These are phyloP conservation scores for Ivindomyrus marchei DNA, from an alignment of 2,113 vertebrate species.

Conservation along the genomic window DNA sequence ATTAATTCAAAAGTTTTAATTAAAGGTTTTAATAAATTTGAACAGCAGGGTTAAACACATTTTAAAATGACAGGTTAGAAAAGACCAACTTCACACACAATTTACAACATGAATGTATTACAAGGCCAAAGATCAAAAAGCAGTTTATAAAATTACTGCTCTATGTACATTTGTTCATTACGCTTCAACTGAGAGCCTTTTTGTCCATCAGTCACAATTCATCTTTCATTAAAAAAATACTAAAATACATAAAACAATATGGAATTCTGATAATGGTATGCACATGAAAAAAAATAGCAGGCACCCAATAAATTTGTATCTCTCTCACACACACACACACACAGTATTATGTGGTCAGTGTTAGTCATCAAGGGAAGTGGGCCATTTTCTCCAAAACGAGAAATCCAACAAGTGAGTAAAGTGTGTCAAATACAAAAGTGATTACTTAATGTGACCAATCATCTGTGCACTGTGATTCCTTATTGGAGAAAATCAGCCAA, in stretches of 20 bases:
- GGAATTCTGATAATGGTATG: background rate
- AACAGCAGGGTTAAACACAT: background rate
- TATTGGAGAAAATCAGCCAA: background rate
- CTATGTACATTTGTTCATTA: background rate
- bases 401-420: background rate
- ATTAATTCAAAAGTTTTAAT: background rate
- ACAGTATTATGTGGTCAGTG: background rate
- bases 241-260: background rate
- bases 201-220: background rate
- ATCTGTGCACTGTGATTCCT: background rate
- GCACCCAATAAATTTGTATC: background rate
- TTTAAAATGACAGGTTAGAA: background rate
- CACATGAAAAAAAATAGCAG: background rate
- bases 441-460: background rate
- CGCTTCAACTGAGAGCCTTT: background rate
- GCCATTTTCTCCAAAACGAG: background rate
- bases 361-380: background rate
- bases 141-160: background rate
- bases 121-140: background rate
- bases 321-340: background rate
- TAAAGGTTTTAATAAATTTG: constrained; percentile 1
- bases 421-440: background rate
- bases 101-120: background rate
- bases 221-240: background rate
- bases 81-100: background rate